phyloP scores from a whole-genome alignment of 2,797 vertebrate species.

The Chrysocyon brachyurus region DNA sequence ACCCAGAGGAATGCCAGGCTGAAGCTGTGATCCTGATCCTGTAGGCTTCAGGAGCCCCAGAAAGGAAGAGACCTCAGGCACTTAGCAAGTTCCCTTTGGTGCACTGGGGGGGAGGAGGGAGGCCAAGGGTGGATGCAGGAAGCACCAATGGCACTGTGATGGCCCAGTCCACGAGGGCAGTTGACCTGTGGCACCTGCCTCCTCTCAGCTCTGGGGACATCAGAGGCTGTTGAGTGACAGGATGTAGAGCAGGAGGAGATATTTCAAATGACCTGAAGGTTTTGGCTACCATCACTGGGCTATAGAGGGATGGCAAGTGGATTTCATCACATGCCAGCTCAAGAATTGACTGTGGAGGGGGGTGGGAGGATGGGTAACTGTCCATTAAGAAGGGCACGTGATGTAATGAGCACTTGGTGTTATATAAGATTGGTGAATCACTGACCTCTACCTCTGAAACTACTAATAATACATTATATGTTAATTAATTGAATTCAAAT shows the following conservation, averaged over 20 bases:
- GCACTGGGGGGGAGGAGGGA: background rate
- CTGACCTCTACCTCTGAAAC: too few species aligned
- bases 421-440: too few species aligned
- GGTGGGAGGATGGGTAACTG: too few species aligned
- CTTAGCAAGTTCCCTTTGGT: background rate
- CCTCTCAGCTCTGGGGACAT: fast-evolving
- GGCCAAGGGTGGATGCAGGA: background rate
- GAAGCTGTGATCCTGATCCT: background rate
- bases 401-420: too few species aligned
- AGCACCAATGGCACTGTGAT: background rate
- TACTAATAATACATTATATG: too few species aligned
- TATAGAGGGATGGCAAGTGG: background rate
- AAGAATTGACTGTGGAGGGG: background rate
- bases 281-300: background rate
- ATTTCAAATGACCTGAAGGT: background rate
- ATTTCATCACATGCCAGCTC: background rate
- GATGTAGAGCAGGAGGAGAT: background rate
- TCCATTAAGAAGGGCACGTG: too few species aligned
- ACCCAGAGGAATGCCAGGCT: background rate
- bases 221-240: background rate
- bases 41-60: background rate
- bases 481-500: too few species aligned
- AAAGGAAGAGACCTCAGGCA: background rate
- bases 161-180: background rate
- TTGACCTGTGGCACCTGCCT: background rate